These are phyloP conservation scores for Scophthalmus maximus DNA, from an alignment of 2,113 vertebrate genomes.

Conservation along the genomic window DNA sequence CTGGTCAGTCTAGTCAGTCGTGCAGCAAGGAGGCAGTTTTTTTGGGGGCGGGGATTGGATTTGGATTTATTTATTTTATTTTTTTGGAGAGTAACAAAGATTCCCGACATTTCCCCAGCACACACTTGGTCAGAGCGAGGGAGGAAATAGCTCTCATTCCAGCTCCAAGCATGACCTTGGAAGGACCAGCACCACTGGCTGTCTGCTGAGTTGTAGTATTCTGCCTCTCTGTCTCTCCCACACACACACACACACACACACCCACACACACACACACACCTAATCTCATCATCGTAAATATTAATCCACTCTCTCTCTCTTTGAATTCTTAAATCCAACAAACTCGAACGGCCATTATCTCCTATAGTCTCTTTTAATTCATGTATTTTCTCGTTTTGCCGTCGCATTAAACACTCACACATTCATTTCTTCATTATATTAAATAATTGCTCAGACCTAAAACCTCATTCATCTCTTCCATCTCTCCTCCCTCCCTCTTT, in stretches of 20 bases:
- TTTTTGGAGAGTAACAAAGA: conserved; percentile 32
- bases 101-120: conserved; percentile 58
- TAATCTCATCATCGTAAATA: conserved; percentile 14
- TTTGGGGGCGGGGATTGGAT: too few relatives aligned
- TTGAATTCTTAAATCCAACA: conserved; percentile 7
- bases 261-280: conserved; percentile 4
- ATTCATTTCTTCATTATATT: conserved; percentile 51
- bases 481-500: conserved; percentile 13
- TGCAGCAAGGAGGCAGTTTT: too few relatives aligned
- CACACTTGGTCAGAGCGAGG: conserved; percentile 58
- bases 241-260: conserved; percentile 9
- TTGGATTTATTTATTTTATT: too few relatives aligned
- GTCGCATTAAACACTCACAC: conserved; percentile 45
- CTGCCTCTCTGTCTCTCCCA: conserved; percentile 19
- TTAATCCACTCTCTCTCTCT: conserved; percentile 15
- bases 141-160: conserved; percentile 81
- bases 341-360: conserved; percentile 26
- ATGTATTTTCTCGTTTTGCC: conserved; percentile 24
- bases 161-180: conserved; percentile 73
- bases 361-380: conserved; percentile 2
- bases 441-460: conserved; percentile 35
- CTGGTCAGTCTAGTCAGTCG: not conserved
- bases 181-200: conserved; percentile 55
- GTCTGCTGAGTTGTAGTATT: conserved; percentile 55
- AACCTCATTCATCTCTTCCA: conserved; percentile 16